phyloP scores from a whole-genome alignment of 2,888 invertebrate genomes.

The Pantelozetes paolii region DNA sequence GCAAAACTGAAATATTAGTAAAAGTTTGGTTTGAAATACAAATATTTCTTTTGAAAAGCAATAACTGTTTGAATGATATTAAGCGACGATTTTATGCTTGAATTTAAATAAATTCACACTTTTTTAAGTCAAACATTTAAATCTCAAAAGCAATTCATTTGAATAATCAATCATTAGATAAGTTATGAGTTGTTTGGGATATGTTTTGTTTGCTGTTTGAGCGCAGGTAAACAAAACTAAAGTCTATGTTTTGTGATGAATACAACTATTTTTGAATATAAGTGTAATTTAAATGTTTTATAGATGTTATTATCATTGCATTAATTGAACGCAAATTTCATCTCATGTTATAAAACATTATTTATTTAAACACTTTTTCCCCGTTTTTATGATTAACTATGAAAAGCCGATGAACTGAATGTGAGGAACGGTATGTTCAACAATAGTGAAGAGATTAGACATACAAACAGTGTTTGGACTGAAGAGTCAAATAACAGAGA shows the following conservation, averaged over 20 bases:
- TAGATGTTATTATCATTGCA: neutral
- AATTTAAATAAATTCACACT: neutral
- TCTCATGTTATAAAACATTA: neutral
- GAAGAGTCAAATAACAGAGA: neutral
- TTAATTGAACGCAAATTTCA: neutral
- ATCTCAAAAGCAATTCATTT: neutral
- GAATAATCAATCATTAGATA: conserved; percentile 6
- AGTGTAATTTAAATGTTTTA: neutral
- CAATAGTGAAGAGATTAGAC: neutral
- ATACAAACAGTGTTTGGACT: neutral
- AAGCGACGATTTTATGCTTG: neutral
- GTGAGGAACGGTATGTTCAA: neutral
- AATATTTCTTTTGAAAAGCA: neutral
- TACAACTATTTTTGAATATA: too few relatives aligned
- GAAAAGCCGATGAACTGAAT: conserved; percentile 19
- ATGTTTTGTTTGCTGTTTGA: too few relatives aligned
- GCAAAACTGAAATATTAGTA: neutral
- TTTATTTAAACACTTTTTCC: conserved; percentile 1
- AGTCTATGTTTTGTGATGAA: too few relatives aligned
- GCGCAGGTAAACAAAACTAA: too few relatives aligned
- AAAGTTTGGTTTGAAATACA: too few relatives aligned
- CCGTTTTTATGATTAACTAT: neutral
- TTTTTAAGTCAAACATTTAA: neutral
- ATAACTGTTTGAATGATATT: neutral
- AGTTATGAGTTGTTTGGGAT: neutral